Base-by-base conservation (phyloP, 2,797 vertebrate genomes). In the Anguilla pacifica region DNA sequence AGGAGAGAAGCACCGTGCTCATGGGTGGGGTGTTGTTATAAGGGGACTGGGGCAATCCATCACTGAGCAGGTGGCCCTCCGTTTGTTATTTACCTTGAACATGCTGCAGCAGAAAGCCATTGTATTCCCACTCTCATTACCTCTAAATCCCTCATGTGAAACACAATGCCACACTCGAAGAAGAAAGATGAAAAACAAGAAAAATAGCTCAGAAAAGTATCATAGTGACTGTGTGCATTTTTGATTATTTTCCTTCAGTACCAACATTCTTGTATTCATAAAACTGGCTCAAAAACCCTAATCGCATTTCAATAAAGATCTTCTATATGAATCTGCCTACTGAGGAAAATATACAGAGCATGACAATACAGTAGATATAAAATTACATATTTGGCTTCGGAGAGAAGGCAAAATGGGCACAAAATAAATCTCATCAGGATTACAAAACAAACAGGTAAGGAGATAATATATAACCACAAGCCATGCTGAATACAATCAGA, bases 31-130 rank as follows among this genome's bases (percentile, higher is more conserved):
- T 85, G 46, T 89, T 86, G 87, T 85, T 86, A 70, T 81, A 61
- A 79, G 85, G 53, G 86, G 86, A 86, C 86, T 0, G 46, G 64
- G 67, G 49, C 84, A 53, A 90, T 88, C 87, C 64, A 85, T 90
- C 89, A 88, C 11, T 6, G 53, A 74, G 15, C 70, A 43, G 72
- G 87, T 86, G 85, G 89, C 89, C 82, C 39, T 53, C 57, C 35
- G 55, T 67, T 77, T 85, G 19, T 67, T 85, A 85, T 85, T 55
- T 64, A 88, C 51, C 83, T 67, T 67, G 57, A 67, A 46, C 84
- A 79, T 28, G 53, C 31, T 79, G 70, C 89, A 86, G 82, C 88
- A 64, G 57, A 67, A 83, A 67, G 51, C 59, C 70, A 85, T 84
- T 86, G 88, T 83, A 88, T 72, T 64, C 39, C 13, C 53, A 19